Percentiles rank a stretch among this genome's conserved stretches.
These are phyloP conservation scores for Drosophila takahashii DNA, from an alignment of 1,140 invertebrate genomes.

Conservation along the genomic window DNA sequence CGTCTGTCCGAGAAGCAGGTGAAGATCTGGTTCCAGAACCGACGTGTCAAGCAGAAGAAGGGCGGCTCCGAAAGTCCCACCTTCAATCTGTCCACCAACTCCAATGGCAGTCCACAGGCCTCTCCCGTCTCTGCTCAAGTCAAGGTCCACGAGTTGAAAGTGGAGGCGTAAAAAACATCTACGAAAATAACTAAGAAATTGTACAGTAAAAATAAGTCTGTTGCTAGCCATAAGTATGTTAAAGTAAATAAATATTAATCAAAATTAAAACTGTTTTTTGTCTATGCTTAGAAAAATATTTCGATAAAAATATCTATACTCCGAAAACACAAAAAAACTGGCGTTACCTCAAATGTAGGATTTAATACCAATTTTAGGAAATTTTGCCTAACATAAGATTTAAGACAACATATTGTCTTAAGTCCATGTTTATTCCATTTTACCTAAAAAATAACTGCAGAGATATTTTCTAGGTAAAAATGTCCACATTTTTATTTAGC, in stretches of 20 bases:
- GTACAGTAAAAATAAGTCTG: slow-evolving; percentile 44
- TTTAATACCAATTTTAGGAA: too few relatives aligned
- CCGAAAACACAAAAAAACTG: too few relatives aligned
- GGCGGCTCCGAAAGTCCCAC: slow-evolving; percentile 87
- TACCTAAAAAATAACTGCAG: too few relatives aligned
- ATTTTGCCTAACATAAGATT: too few relatives aligned
- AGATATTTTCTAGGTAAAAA: too few relatives aligned
- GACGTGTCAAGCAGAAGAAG: slow-evolving; percentile 96
- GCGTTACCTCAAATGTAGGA: too few relatives aligned
- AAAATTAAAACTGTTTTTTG: background rate
- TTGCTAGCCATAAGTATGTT: slow-evolving; percentile 40
- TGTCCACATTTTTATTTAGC: too few relatives aligned
- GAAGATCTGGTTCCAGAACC: slow-evolving; percentile 97
- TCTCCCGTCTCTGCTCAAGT: slow-evolving; percentile 38
- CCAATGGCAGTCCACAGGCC: slow-evolving; percentile 52
- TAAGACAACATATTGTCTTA: too few relatives aligned
- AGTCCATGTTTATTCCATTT: too few relatives aligned
- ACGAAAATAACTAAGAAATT: background rate
- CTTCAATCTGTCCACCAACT: slow-evolving; percentile 71
- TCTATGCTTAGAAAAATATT: background rate
- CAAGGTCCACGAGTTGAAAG: slow-evolving; percentile 49
- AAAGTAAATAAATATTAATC: slow-evolving; percentile 22
- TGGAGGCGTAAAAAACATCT: slow-evolving; percentile 35
- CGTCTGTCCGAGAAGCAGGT: slow-evolving; percentile 97
- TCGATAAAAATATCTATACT: too few relatives aligned